phyloP scores from a whole-genome alignment of 2,113 vertebrate species.

The Phylloscopus trochilus region DNA sequence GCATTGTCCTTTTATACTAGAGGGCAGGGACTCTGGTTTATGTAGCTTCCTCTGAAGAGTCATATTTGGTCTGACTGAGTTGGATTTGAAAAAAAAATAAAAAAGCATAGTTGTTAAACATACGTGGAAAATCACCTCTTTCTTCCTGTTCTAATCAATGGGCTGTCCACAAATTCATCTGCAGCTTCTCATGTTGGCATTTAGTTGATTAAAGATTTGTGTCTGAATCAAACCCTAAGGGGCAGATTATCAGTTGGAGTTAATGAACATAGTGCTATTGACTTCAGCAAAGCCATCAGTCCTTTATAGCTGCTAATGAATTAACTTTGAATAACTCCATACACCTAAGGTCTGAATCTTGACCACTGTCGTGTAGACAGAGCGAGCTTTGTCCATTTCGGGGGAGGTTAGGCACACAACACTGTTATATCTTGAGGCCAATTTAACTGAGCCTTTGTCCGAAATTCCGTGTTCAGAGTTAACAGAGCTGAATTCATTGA shows the following conservation, averaged over 20 bases:
- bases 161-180: background rate
- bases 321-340: background rate
- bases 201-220: background rate
- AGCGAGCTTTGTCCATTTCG: background rate
- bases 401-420: background rate
- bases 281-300: background rate
- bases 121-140: background rate
- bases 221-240: background rate
- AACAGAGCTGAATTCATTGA: background rate
- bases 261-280: background rate
- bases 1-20: background rate
- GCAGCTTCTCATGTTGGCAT: background rate
- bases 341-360: background rate
- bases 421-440: background rate
- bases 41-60: background rate
- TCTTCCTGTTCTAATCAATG: background rate
- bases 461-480: background rate
- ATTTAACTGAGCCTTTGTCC: background rate
- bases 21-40: background rate
- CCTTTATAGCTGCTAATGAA: background rate
- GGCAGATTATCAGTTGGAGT: background rate
- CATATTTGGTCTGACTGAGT: background rate
- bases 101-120: background rate
- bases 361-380: background rate
- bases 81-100: background rate